Evolutionary conservation across 2,797 vertebrate genomes (phyloP).

Genomic region (Halcyon badia): DNA sequence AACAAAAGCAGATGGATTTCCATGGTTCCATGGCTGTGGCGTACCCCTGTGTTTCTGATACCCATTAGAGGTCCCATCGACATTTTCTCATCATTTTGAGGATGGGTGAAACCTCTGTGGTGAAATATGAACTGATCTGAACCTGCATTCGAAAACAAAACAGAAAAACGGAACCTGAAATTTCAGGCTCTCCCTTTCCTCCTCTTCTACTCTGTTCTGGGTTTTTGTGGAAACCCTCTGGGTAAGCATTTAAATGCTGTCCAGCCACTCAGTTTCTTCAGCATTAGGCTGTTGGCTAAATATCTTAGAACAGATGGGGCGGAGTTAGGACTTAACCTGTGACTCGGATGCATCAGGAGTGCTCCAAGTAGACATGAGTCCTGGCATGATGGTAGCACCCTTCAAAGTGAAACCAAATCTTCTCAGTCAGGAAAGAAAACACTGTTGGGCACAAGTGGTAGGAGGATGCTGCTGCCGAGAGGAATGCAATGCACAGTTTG

Average conservation of each 20-base stretch:
- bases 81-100: not conserved
- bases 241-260: not conserved
- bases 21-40: not conserved
- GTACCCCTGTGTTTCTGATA: not conserved
- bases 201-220: accelerated
- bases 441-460: not conserved
- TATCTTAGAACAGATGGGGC: not conserved
- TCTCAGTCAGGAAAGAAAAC: not conserved
- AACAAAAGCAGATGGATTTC: not conserved
- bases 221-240: not conserved
- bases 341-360: not conserved
- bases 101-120: not conserved
- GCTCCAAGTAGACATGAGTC: not conserved
- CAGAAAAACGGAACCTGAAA: not conserved
- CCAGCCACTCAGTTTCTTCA: not conserved
- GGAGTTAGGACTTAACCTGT: not conserved
- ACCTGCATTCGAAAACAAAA: not conserved
- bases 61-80: accelerated
- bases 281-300: accelerated
- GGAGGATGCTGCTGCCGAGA: not conserved
- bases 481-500: not conserved
- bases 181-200: not conserved
- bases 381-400: not conserved
- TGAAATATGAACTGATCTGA: not conserved
- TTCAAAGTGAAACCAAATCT: not conserved